Evolutionary conservation across 2,888 invertebrate species (phyloP).

Genomic region (Cyclophora punctaria): DNA sequence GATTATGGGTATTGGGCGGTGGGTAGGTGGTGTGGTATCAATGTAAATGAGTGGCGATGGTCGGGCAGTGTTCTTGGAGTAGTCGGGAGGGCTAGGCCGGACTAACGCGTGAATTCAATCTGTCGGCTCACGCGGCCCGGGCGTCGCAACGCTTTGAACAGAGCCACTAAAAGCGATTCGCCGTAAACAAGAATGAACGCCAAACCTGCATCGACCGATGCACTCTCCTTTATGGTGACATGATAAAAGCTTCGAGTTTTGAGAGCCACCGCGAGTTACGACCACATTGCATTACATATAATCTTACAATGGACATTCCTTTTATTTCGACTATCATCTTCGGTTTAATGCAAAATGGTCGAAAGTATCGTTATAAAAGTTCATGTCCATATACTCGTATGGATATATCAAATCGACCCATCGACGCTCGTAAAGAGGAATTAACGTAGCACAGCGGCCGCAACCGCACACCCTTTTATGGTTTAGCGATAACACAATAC

Average conservation of each 20-base stretch:
- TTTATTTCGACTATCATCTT: slow-evolving; percentile 5
- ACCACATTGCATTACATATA: slow-evolving; percentile 12
- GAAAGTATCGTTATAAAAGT: slow-evolving; percentile 8
- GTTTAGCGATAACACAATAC: slow-evolving; percentile 28
- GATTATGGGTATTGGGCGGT: no score
- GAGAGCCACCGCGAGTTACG: slow-evolving; percentile 33
- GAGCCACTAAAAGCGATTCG: slow-evolving; percentile 66
- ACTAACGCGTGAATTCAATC: slow-evolving; percentile 34
- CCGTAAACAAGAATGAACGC: slow-evolving; percentile 71
- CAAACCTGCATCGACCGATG: slow-evolving; percentile 63
- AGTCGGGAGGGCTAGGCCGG: slow-evolving; percentile 10
- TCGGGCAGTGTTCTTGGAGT: slow-evolving; percentile 1
- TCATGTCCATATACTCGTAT: slow-evolving; percentile 14
- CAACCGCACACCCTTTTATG: slow-evolving; percentile 30
- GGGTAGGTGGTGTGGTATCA: slow-evolving; percentile 3
- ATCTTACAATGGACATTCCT: slow-evolving; percentile 4
- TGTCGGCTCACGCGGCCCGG: slow-evolving; percentile 35
- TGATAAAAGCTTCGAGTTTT: slow-evolving; percentile 58
- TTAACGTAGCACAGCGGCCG: slow-evolving; percentile 31
- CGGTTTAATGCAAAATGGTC: slow-evolving; percentile 1
- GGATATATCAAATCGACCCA: slow-evolving; percentile 26
- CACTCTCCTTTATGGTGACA: slow-evolving; percentile 67
- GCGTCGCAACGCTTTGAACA: slow-evolving; percentile 39
- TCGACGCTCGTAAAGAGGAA: slow-evolving; percentile 42
- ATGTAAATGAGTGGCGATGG: no score